phyloP scores from a whole-genome alignment of 1,140 invertebrate species.

The Cydia fagiglandana region DNA sequence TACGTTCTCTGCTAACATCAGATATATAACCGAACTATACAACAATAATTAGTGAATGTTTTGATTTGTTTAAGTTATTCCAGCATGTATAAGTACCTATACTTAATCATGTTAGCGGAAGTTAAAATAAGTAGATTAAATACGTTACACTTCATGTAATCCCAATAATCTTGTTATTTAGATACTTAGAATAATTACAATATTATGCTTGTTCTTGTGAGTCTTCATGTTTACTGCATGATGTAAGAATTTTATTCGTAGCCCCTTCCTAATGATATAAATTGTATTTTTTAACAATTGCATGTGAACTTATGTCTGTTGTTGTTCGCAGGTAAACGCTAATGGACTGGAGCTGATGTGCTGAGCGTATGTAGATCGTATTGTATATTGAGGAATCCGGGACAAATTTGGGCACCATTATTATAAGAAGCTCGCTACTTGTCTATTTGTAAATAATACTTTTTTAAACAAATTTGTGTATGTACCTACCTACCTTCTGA shows the following conservation, averaged over 20 bases:
- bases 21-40: no score
- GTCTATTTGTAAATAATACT: no score
- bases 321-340: slow-evolving; percentile 37
- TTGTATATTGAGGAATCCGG: background rate
- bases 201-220: background rate
- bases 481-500: no score
- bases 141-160: background rate
- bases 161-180: slow-evolving; percentile 3
- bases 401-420: background rate
- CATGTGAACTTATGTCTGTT: slow-evolving; percentile 26
- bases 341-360: slow-evolving; percentile 16
- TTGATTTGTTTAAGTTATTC: no score
- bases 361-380: background rate
- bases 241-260: background rate
- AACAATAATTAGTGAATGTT: no score
- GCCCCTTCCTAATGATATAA: slow-evolving; percentile 33
- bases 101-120: background rate
- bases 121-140: background rate
- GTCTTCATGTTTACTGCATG: background rate
- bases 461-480: no score
- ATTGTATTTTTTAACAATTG: slow-evolving; percentile 33
- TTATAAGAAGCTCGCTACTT: no score
- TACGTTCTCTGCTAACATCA: no score
- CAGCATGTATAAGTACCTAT: no score
- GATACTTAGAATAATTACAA: background rate